A percentile compares a stretch with the other conserved stretches of the same genome.
Conservation (phyloP, 2,888 invertebrate genomes). For the Zootermopsis nevadensis region DNA sequence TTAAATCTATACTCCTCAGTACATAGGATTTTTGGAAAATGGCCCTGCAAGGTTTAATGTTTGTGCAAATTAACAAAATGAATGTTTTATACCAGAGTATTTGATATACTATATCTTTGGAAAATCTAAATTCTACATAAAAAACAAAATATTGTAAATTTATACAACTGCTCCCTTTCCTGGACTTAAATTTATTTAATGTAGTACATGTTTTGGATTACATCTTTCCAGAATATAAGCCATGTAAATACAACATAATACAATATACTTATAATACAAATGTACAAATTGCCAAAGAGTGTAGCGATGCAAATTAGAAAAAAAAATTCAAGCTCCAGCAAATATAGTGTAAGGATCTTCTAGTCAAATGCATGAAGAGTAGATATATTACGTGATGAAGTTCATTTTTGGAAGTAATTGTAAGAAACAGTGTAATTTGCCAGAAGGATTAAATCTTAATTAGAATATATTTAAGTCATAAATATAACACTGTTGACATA, state of each 20-base stretch:
- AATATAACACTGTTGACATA: no score
- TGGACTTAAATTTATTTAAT: constrained; percentile 3
- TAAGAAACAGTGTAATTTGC: no score
- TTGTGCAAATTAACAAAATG: no score
- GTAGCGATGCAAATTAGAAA: not conserved
- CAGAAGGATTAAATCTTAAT: no score
- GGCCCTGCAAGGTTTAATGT: no score
- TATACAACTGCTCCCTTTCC: constrained; percentile 4
- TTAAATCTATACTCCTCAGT: no score
- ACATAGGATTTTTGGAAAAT: no score
- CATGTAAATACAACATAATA: not conserved
- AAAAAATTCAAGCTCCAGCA: not conserved
- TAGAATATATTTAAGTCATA: no score
- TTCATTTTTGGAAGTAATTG: no score
- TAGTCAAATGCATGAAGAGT: not conserved
- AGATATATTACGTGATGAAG: no score
- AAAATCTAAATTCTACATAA: not conserved
- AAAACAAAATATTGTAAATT: not conserved
- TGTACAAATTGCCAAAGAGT: not conserved
- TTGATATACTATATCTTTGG: no score
- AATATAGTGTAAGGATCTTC: not conserved
- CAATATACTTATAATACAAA: not conserved
- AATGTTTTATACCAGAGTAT: no score
- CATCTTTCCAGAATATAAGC: not conserved
- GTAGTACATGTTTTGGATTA: not conserved